A percentile compares a stretch with the other conserved stretches of the same genome.
These are phyloP conservation scores for Cheilosia vulpina DNA, from an alignment of 2,888 invertebrate genomes.

Conservation along the genomic window DNA sequence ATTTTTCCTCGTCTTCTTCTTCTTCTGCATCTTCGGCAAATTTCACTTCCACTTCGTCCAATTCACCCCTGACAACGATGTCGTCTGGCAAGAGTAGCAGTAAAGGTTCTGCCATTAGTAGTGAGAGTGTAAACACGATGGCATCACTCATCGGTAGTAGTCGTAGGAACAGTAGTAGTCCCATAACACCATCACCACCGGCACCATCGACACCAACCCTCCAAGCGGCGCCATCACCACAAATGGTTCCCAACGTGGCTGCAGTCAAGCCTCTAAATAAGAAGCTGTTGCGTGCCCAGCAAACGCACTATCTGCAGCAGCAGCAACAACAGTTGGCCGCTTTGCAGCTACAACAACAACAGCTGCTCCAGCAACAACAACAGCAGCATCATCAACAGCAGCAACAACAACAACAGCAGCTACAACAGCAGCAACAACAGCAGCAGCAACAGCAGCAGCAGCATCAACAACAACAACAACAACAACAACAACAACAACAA, in stretches of 20 bases:
- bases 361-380: constrained; percentile 56
- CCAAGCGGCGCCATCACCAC: constrained; percentile 29
- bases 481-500: constrained; percentile 51
- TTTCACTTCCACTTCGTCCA: constrained; percentile 55
- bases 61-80: constrained; percentile 61
- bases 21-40: constrained; percentile 62
- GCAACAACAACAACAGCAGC: constrained; percentile 74
- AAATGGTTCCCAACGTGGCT: constrained; percentile 47
- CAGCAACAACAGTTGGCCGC: constrained; percentile 30
- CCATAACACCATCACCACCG: constrained; percentile 63
- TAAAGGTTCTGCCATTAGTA: constrained; percentile 73
- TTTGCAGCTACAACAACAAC: constrained; percentile 31
- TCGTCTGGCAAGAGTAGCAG: constrained; percentile 68
- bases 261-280: constrained; percentile 81
- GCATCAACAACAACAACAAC: constrained; percentile 48
- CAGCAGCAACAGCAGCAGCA: constrained; percentile 35
- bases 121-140: constrained; percentile 54
- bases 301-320: constrained; percentile 81
- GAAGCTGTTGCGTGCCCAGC: constrained; percentile 82
- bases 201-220: constrained; percentile 56
- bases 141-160: constrained; percentile 63
- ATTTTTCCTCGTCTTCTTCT: constrained; percentile 44
- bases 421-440: constrained; percentile 59
- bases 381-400: constrained; percentile 74
- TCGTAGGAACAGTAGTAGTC: constrained; percentile 75